Conservation (phyloP, 2,113 vertebrate species). For the Cyprinus carpio region DNA sequence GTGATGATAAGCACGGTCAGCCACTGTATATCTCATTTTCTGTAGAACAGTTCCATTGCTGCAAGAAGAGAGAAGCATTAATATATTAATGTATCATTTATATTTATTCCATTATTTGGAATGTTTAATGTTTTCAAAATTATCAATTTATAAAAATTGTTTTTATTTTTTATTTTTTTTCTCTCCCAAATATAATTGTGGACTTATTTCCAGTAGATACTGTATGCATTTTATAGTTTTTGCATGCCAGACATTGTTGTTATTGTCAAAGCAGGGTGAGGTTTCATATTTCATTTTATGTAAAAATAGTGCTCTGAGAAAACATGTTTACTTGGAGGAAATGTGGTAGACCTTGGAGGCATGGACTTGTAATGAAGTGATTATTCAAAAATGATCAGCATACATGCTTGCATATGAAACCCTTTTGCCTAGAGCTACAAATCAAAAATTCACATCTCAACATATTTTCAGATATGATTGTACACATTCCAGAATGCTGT, state of each 20-base stretch:
- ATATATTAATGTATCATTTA: background rate
- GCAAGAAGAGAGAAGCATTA: background rate
- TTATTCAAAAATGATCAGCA: slow-evolving; percentile 79
- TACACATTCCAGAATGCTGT: slow-evolving; percentile 57
- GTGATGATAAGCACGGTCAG: slow-evolving; percentile 8
- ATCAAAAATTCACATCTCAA: slow-evolving; percentile 69
- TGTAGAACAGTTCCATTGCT: background rate
- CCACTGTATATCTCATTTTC: slow-evolving; percentile 15
- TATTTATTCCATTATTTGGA: background rate
- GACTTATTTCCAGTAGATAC: slow-evolving; percentile 45
- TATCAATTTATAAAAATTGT: slow-evolving; percentile 15
- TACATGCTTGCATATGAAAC: slow-evolving; percentile 69
- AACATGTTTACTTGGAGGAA: slow-evolving; percentile 70
- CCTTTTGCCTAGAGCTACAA: slow-evolving; percentile 65
- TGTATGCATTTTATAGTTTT: slow-evolving; percentile 34
- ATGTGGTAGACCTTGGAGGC: slow-evolving; percentile 67
- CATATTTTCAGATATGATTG: slow-evolving; percentile 64
- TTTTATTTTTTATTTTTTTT: background rate
- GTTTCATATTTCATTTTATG: slow-evolving; percentile 61
- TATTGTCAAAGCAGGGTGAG: slow-evolving; percentile 42
- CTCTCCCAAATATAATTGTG: slow-evolving; percentile 17
- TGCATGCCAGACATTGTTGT: slow-evolving; percentile 30
- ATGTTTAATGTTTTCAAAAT: background rate
- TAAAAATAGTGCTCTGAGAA: slow-evolving; percentile 67
- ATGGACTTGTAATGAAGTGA: slow-evolving; percentile 76